A percentile compares a stretch with the other conserved stretches of the same genome.
phyloP scores from a whole-genome alignment of 2,797 vertebrate species.

The Brachyrhaphis roseni region DNA sequence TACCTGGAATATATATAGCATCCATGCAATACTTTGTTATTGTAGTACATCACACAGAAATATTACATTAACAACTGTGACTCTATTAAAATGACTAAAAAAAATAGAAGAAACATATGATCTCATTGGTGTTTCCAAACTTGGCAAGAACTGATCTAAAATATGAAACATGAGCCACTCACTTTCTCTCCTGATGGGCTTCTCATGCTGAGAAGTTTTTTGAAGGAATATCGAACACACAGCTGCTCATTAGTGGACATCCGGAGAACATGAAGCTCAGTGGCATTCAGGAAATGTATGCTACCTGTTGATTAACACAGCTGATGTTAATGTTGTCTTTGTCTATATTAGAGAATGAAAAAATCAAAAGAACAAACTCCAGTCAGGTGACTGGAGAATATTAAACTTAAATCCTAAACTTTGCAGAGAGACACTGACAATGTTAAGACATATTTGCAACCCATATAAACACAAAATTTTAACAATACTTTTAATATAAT shows the following conservation, averaged over 20 bases:
- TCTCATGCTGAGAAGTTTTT: slow-evolving; percentile 50
- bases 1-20: not conserved
- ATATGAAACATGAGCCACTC: slow-evolving; percentile 8
- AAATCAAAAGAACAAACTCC: not conserved
- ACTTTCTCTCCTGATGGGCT: slow-evolving; percentile 57
- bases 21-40: not conserved
- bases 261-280: slow-evolving; percentile 68
- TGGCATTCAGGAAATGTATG: slow-evolving; percentile 64
- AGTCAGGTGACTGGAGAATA: not conserved
- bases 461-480: not conserved
- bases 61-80: not conserved
- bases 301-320: slow-evolving; percentile 65
- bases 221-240: slow-evolving; percentile 75
- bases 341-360: not conserved
- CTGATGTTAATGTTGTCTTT: slow-evolving; percentile 1
- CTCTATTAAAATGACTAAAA: not conserved
- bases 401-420: not conserved
- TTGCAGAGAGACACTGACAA: not conserved
- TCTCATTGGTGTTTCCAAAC: not conserved
- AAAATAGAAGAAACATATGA: not conserved
- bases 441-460: not conserved
- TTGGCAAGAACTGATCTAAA: not conserved
- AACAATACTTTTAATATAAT: not conserved
- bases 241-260: slow-evolving; percentile 61
- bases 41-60: not conserved